Base-by-base conservation (phyloP, 2,113 vertebrate genomes). In the Pachypanchax playfairii region DNA sequence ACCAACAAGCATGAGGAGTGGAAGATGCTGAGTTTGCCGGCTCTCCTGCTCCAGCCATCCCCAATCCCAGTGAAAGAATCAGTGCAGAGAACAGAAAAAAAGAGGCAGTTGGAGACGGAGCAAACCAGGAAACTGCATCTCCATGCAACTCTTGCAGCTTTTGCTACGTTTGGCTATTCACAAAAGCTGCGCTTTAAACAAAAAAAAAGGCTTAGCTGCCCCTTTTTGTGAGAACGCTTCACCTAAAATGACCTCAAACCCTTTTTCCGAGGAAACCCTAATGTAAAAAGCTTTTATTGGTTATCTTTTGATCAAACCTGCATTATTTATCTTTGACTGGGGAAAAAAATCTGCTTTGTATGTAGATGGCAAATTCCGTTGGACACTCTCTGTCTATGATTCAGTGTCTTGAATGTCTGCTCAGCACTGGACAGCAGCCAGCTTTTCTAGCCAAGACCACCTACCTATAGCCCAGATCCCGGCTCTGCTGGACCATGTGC, bases 401-500 rank as follows among this genome's bases (percentile, higher is more conserved):
- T 75, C 36, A 69, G 33, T 50, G 66, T 18, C 21, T 49, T 51
- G 48, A n/a, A 20, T 63, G 43, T 48, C 55, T 63, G 35, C 44
- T 50, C 20, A 50, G 66, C 1, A 4, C 66, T 70, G 72, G 60
- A 56, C 36, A 28, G 43, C 25, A 6, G 47, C 60, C 65, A 73
- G 63, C 24, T 11, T 14, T 9, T 65, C 26, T 4, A 20, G 60
- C 70, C 75, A 61, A 66, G 72, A 73, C 58, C 85, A 89, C 89
- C 81, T 91, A 97, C 97, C 97, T 97, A 88, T 97, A 99, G 83
- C 97, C 97, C 77, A 98, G 86, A 29, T 90, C 93, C 67, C 94
- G 88, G 5, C 96, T 98, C 84, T 98, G 94, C 56, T 95, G 93
- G 87, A 99, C 94, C 97, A 99, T 99, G 79, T 98, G 96, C 70